phyloP scores from a whole-genome alignment of 2,888 invertebrate genomes.

The Himalopsyche japonica region DNA sequence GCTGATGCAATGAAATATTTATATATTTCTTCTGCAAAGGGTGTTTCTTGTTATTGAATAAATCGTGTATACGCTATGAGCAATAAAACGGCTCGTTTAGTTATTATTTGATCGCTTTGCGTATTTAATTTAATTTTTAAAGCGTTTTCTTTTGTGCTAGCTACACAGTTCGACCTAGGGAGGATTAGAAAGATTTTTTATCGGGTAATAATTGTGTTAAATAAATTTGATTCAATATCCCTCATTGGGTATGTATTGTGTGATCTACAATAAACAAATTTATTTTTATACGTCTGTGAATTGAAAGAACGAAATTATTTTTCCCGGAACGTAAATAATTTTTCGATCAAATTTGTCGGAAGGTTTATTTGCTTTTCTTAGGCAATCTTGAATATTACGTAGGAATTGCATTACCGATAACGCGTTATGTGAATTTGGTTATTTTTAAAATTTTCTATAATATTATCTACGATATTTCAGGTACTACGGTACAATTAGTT shows the following conservation, averaged over 20 bases:
- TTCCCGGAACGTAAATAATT: no score
- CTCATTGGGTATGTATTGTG: not conserved
- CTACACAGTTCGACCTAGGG: not conserved
- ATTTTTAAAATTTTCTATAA: no score
- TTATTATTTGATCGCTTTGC: constrained; percentile 1
- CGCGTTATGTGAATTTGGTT: no score
- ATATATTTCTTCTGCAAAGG: constrained; percentile 10
- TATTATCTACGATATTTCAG: no score
- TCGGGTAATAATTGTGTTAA: not conserved
- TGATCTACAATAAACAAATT: not conserved
- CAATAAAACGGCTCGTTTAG: constrained; percentile 1
- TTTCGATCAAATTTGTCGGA: no score
- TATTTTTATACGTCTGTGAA: no score
- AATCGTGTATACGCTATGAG: not conserved
- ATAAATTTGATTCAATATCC: not conserved
- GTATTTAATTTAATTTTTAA: not conserved
- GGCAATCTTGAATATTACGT: no score
- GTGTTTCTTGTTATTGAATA: constrained; percentile 22
- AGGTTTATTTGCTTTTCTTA: no score
- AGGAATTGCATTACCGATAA: no score
- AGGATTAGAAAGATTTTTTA: not conserved
- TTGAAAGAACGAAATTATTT: no score
- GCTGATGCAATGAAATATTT: constrained; percentile 15
- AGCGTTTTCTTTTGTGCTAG: not conserved
- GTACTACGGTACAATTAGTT: no score